Conservation (phyloP, 2,113 vertebrate genomes). For the Chrysemys picta region DNA sequence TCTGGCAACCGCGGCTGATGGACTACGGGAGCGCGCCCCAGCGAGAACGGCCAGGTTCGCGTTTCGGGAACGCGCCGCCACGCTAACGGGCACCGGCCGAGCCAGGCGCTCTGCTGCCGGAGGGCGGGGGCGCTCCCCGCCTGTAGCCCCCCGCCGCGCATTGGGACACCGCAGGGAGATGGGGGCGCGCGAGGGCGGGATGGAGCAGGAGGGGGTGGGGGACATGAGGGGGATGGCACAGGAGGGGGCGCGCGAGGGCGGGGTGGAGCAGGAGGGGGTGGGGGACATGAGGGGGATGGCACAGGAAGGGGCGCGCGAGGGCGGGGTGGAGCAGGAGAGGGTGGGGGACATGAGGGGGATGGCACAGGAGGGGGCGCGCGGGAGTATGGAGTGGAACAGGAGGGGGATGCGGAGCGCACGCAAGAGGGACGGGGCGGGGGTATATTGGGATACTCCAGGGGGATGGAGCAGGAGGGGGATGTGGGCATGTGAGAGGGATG, state of each 20-base stretch:
- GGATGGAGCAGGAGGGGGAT: neutral
- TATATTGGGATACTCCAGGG: neutral
- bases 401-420: neutral
- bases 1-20: no score
- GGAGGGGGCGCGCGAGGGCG: no score
- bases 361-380: neutral
- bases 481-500: constrained; percentile 54
- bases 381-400: neutral
- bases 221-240: no score
- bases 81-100: neutral
- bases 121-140: neutral
- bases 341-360: no score
- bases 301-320: neutral
- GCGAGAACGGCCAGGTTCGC: no score
- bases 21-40: neutral
- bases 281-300: no score
- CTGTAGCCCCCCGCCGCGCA: neutral
- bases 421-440: constrained; percentile 23
- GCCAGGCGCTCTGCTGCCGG: no score
- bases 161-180: neutral
- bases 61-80: neutral
- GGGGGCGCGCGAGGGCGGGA: neutral
- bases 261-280: no score
- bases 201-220: neutral
- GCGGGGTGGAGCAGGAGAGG: neutral